Evolutionary conservation across 2,113 vertebrate genomes (phyloP).

Genomic region (Uria lomvia): DNA sequence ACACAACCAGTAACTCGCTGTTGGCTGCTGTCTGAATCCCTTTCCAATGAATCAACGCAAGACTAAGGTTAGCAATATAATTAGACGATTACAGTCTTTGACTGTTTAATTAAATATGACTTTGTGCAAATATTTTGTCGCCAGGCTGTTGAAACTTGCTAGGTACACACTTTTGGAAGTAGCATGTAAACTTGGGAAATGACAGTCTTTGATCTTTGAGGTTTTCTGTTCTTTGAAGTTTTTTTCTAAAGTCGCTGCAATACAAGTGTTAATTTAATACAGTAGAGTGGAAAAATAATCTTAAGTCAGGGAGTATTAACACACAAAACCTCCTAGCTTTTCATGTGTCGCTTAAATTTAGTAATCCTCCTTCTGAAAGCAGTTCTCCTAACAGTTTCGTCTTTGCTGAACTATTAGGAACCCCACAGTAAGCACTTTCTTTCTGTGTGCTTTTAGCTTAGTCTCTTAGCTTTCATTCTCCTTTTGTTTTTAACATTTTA

Average conservation of each 20-base stretch:
- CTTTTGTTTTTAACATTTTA: neutral
- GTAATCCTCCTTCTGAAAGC: neutral
- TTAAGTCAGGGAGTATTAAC: neutral
- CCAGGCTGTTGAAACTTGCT: constrained; percentile 11
- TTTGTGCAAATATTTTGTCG: neutral
- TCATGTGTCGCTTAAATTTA: neutral
- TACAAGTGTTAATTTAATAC: constrained; percentile 26
- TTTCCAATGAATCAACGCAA: neutral
- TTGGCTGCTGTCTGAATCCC: neutral
- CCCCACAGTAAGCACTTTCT: neutral
- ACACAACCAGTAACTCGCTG: neutral
- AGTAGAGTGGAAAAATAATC: neutral
- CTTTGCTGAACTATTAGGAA: neutral
- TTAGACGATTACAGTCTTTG: neutral
- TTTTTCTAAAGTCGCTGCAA: neutral
- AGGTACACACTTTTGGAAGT: neutral
- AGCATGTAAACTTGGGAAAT: neutral
- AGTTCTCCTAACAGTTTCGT: neutral
- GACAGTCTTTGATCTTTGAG: neutral
- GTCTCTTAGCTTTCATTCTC: neutral
- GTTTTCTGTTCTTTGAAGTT: constrained; percentile 32
- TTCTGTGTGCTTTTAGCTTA: neutral
- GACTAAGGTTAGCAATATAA: neutral
- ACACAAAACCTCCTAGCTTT: neutral
- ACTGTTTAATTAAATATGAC: constrained; percentile 27